A percentile compares a stretch with the other conserved stretches of the same genome.
These are phyloP conservation scores for Enhydra lutris DNA, from an alignment of 2,113 vertebrate genomes.

Conservation along the genomic window DNA sequence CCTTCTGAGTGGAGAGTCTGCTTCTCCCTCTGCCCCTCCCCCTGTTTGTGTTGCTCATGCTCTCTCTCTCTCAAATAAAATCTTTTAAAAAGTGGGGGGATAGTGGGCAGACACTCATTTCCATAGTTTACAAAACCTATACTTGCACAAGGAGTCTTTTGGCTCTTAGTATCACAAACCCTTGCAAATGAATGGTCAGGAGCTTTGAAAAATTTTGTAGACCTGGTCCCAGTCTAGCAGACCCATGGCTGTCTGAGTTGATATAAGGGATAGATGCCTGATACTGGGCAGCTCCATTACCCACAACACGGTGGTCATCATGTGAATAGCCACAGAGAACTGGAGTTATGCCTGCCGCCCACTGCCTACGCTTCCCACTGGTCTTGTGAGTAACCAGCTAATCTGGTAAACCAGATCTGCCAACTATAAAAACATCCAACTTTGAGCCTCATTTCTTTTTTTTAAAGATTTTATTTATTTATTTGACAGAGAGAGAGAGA, in stretches of 20 bases:
- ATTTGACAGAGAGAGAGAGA: too few species aligned
- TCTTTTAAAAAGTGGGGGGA: not conserved
- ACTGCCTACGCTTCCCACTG: not conserved
- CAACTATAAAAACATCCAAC: not conserved
- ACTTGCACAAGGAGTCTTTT: not conserved
- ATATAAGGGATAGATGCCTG: not conserved
- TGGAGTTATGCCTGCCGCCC: not conserved
- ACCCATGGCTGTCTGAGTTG: not conserved
- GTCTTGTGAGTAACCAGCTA: not conserved
- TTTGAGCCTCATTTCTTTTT: not conserved
- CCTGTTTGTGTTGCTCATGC: rapidly evolving
- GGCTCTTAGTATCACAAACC: not conserved
- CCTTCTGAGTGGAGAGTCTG: not conserved
- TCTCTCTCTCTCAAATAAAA: not conserved
- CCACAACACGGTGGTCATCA: not conserved
- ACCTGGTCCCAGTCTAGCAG: not conserved
- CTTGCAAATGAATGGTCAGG: not conserved
- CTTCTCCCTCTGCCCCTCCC: not conserved
- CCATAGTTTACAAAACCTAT: not conserved
- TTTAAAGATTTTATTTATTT: too few species aligned
- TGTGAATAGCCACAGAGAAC: not conserved
- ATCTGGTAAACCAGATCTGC: not conserved
- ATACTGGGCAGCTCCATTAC: not conserved
- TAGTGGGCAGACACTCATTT: not conserved
- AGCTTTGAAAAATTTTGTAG: not conserved